Conservation (phyloP, 1,140 invertebrate genomes). For the Magallana angulata region DNA sequence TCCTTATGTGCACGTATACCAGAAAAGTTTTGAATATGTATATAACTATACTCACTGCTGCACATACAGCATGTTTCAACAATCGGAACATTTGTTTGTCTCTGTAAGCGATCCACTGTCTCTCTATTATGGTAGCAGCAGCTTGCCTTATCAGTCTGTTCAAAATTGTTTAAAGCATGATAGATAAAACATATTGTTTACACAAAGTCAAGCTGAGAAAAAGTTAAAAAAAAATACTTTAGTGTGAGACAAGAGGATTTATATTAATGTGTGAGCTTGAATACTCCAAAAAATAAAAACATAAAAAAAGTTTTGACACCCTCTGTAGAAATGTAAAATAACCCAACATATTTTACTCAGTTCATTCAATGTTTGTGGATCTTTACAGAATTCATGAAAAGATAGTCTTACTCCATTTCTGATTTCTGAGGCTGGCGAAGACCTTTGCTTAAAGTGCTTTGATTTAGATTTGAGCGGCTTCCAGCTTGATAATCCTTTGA, state of each 20-base stretch:
- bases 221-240: too few species aligned
- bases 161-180: constrained; percentile 13
- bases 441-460: constrained; percentile 52
- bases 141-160: constrained; percentile 69
- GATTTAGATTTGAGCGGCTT: constrained; percentile 4
- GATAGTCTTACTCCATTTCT: constrained; percentile 65
- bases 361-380: too few species aligned
- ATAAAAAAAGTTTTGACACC: neutral
- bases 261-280: too few species aligned
- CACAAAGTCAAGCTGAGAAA: too few species aligned
- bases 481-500: constrained; percentile 45
- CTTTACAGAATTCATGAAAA: neutral
- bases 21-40: neutral
- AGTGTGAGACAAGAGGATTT: too few species aligned
- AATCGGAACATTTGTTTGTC: constrained; percentile 78
- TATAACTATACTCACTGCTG: constrained; percentile 74
- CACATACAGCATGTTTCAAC: constrained; percentile 79
- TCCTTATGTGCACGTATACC: too few species aligned
- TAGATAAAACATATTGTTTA: too few species aligned
- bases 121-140: constrained; percentile 75
- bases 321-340: too few species aligned
- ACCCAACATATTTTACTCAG: too few species aligned
- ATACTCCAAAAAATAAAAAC: neutral
- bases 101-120: constrained; percentile 75
- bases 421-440: constrained; percentile 62